Base-by-base conservation (phyloP, 2,797 vertebrate genomes). In the Pipistrellus kuhlii region DNA sequence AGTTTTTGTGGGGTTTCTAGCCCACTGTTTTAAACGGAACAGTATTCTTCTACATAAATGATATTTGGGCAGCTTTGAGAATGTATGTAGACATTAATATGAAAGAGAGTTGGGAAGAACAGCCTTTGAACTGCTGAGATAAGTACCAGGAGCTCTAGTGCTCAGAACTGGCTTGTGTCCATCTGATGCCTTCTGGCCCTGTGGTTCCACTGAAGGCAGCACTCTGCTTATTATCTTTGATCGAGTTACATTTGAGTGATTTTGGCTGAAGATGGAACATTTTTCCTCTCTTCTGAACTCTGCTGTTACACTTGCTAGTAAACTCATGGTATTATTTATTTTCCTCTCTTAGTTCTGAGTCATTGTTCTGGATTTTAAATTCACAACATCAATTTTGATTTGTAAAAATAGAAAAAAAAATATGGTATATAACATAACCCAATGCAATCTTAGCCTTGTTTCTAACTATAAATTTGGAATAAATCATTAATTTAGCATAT, bases 131-230 rank as follows among this genome's bases (percentile, higher is more conserved):
- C 66, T 82, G 94, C 86, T 82, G 83, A 85, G 93, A 89, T 94
- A 94, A 96, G 97, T 94, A 77, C 76, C 17, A 41, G 91, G 91
- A 87, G 72, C 93, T 96, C 76, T 57, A 85, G n/a, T 48, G 30
- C 64, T 72, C 62, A 73, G 93, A 93, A 71, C 81, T 95, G 94
- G 91, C 95, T 13, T 27, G 8, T 15, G 14, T 94, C 93, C 95
- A 94, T 44, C 46, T 1, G 21, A 77, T 0, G 55, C 93, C 91
- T 85, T 96, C 96, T 96, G 92, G 91, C 75, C 91, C 84, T 89
- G 55, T 55, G 44, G 68, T 91, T 72, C 83, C 66, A 83, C 81
- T 48, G 57, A 96, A 95, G 76, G 77, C 83, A 64, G 41, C 0
- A 0, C 41, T 87, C 51, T 87, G 75, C 68, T 35, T 81, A 35